Evolutionary conservation across 2,113 vertebrate species (phyloP).

Genomic region (Dromaius novaehollandiae): DNA sequence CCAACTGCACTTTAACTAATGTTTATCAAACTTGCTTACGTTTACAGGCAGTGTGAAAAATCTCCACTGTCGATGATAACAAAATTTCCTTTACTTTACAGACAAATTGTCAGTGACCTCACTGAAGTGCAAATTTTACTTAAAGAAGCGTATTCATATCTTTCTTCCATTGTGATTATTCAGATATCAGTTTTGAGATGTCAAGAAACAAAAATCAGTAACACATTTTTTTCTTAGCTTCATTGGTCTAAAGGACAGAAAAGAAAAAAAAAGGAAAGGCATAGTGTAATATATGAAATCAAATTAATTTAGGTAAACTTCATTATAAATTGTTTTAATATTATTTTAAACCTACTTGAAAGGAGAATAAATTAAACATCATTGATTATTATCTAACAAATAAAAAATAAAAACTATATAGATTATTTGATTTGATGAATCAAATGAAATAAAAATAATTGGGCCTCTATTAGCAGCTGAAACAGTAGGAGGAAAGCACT

Average conservation of each 20-base stretch:
- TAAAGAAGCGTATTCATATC: background rate
- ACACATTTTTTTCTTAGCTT: background rate
- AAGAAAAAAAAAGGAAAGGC: background rate
- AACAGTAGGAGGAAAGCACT: background rate
- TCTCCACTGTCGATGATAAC: background rate
- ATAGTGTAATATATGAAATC: background rate
- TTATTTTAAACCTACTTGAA: background rate
- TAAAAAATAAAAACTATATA: too few relatives aligned
- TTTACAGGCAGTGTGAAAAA: background rate
- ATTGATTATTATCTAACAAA: background rate
- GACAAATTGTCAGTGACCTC: background rate
- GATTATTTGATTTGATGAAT: background rate
- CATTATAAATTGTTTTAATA: background rate
- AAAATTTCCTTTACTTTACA: background rate
- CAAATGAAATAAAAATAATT: background rate
- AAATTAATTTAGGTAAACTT: background rate
- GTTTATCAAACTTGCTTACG: background rate
- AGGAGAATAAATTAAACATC: background rate
- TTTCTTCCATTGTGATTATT: background rate
- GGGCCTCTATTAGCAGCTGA: too few relatives aligned
- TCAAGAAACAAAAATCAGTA: background rate
- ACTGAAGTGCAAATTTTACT: background rate
- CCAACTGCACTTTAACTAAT: background rate
- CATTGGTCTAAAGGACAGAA: background rate
- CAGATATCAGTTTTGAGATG: background rate